Percentiles rank a stretch among this genome's conserved stretches.
Conservation (phyloP, 2,113 vertebrate genomes). For the Nibea albiflora region DNA sequence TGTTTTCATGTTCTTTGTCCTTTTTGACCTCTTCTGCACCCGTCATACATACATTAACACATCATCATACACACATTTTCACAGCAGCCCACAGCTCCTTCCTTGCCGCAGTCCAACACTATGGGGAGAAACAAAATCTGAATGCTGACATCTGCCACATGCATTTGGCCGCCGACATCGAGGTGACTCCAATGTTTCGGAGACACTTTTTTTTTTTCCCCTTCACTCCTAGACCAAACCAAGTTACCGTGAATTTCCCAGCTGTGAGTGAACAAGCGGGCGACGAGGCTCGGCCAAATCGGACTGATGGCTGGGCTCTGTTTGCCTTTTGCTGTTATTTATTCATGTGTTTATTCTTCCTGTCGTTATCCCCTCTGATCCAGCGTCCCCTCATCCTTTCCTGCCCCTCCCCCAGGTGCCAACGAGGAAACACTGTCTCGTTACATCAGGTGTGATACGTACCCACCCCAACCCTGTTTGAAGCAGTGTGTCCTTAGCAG, state of each 20-base stretch:
- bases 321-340: conserved; percentile 81
- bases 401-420: conserved; percentile 60
- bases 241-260: conserved; percentile 73
- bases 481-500: conserved; percentile 9
- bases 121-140: conserved; percentile 16
- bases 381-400: conserved; percentile 54
- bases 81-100: background rate
- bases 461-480: conserved; percentile 8
- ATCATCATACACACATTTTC: background rate
- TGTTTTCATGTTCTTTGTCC: background rate
- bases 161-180: conserved; percentile 52
- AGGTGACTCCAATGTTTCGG: conserved; percentile 53
- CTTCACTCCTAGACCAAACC: conserved; percentile 39
- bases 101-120: conserved; percentile 15
- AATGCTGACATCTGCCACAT: conserved; percentile 68
- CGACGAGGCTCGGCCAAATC: conserved; percentile 74
- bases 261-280: conserved; percentile 65
- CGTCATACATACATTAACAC: background rate
- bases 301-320: conserved; percentile 73
- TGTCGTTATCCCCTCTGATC: conserved; percentile 65
- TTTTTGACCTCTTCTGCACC: background rate
- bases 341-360: conserved; percentile 80
- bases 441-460: conserved; percentile 75
- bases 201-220: conserved; percentile 7
- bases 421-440: conserved; percentile 67